phyloP scores from a whole-genome alignment of 2,888 invertebrate species.

The Callinectes sapidus region DNA sequence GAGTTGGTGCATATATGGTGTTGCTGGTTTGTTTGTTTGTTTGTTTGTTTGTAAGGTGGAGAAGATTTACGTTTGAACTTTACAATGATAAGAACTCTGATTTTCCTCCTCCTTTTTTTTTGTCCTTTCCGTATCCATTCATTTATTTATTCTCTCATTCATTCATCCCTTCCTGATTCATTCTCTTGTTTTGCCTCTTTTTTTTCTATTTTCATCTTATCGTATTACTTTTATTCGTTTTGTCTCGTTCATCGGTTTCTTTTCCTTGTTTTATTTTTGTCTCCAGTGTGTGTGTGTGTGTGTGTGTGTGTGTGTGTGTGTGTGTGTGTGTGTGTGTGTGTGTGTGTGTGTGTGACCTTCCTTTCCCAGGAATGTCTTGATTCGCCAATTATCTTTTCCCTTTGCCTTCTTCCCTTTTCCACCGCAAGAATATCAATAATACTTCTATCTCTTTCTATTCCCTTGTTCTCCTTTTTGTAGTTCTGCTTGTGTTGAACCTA shows the following conservation, averaged over 20 bases:
- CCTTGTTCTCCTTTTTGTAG: not conserved
- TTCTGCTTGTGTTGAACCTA: not conserved
- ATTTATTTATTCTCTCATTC: too few species aligned
- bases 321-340: conserved; percentile 17
- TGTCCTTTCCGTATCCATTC: too few species aligned
- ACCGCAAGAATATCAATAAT: not conserved
- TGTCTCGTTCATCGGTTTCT: not conserved
- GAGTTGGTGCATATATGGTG: not conserved
- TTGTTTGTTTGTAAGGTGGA: too few species aligned
- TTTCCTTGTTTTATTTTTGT: not conserved
- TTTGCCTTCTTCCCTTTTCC: not conserved
- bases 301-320: not conserved
- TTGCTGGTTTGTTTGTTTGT: too few species aligned
- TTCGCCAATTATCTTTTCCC: not conserved
- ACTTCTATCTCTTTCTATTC: not conserved
- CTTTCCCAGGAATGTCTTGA: not conserved
- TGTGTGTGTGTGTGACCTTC: not conserved
- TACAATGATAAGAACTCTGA: too few species aligned
- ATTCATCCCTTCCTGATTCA: too few species aligned
- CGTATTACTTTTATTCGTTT: too few species aligned
- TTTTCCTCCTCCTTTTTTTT: too few species aligned
- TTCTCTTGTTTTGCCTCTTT: too few species aligned
- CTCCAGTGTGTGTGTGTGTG: not conserved
- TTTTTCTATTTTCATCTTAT: too few species aligned
- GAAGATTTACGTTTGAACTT: too few species aligned